Evolutionary conservation across 2,113 vertebrate species (phyloP), one percentile per base, ranked within the genome.

Genomic region (Poecile atricapillus): DNA sequence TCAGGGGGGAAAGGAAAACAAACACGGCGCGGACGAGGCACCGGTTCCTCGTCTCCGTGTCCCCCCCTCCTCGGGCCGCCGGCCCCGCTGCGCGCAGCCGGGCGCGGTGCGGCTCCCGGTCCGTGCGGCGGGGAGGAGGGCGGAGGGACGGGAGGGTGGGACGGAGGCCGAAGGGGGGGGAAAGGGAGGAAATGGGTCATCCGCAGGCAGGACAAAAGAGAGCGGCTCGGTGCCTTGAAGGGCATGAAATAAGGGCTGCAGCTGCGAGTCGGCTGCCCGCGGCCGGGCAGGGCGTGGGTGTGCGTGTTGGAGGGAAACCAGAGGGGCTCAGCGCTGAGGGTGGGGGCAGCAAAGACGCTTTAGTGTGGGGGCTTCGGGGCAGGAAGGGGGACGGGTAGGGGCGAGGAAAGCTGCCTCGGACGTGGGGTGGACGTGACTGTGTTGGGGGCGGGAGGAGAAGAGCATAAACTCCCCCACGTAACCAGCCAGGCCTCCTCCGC

Each of bases 1-100:
- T 97, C 95, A 77, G 82, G 89, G 96, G 92, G 90, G 92, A 89
- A 93, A 95, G 89, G 71, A 97, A 98, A 98, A 97, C 97, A 98
- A 97, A 97, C 90, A 97, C 88, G 88, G 88, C 20, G 37, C 55
- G 64, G 89, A 90, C 37, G 56, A 89, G 89, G 93, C 83, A 89
- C 95, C 83, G 46, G 90, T 89, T 89, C 22, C 55, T 35, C 37
- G 50, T 22, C 12, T 44, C 44, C 37, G 9, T 39, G 58, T 43
- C 7, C 22, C 33, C 43, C 70, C 60, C 16, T 9, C 23, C 82
- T 28, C 37, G 86, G 59, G 59, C 63, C 20, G 60, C 9, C 69
- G 6, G 53, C 33, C 59, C 68, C 46, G 20, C 82, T 78, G 94
- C 87, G 91, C 31, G 83, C 91, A 67, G 79, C 58, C 92, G 75